Conservation (phyloP, 2,888 invertebrate genomes). For the Drosophila putrida region DNA sequence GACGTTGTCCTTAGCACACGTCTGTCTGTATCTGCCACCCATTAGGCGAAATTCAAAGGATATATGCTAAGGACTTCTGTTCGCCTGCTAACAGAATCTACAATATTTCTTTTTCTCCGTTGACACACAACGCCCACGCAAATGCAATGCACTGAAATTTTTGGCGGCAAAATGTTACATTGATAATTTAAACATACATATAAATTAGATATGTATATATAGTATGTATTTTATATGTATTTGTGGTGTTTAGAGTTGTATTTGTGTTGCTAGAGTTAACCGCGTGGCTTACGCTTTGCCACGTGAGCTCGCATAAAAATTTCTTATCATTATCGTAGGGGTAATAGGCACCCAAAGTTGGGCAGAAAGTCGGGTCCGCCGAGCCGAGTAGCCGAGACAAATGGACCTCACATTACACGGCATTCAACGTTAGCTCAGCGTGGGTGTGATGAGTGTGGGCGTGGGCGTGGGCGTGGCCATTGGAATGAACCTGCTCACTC, state of each 20-base stretch:
- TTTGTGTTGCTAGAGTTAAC: neutral
- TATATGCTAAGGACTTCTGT: conserved; percentile 52
- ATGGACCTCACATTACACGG: conserved; percentile 37
- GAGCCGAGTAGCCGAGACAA: conserved; percentile 22
- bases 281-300: conserved; percentile 11
- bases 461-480: neutral
- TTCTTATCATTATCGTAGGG: conserved; percentile 84
- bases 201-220: neutral
- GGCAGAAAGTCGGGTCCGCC: conserved; percentile 71
- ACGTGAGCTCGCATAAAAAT: conserved; percentile 73
- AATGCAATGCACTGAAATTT: conserved; percentile 28
- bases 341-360: conserved; percentile 83
- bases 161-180: conserved; percentile 65
- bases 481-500: neutral
- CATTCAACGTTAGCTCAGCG: conserved; percentile 21
- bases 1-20: conserved; percentile 14
- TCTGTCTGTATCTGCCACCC: neutral
- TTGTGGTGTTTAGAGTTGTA: conserved; percentile 4
- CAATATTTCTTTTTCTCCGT: conserved; percentile 83
- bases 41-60: neutral
- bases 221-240: conserved; percentile 4
- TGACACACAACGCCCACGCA: conserved; percentile 82
- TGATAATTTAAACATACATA: conserved; percentile 64
- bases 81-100: conserved; percentile 81
- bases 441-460: neutral